Percentiles rank a stretch among this genome's conserved stretches.
Evolutionary conservation across 2,797 vertebrate species (phyloP).

Genomic region (Esox lucius): DNA sequence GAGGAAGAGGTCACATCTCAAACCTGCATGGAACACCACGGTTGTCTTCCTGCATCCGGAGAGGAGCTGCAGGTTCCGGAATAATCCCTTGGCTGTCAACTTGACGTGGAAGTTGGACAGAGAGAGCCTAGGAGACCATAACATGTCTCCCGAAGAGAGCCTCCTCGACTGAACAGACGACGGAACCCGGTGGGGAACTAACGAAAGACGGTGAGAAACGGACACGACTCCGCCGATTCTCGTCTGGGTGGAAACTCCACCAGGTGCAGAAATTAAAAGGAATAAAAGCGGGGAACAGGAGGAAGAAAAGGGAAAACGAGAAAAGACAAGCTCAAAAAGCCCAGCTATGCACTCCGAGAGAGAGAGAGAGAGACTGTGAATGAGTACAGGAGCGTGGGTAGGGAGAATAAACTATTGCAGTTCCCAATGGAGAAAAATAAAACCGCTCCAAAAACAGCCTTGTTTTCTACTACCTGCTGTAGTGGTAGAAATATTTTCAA

Average conservation of each 20-base stretch:
- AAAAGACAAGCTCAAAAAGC: neutral
- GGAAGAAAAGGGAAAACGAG: neutral
- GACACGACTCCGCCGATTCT: constrained; percentile 39
- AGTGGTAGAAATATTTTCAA: constrained; percentile 1
- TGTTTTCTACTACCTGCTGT: constrained; percentile 9
- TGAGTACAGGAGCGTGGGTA: neutral
- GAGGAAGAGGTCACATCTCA: constrained; percentile 49
- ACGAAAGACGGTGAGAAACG: constrained; percentile 34
- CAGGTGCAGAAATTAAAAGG: neutral
- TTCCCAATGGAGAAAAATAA: constrained; percentile 32
- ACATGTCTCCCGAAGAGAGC: constrained; percentile 71
- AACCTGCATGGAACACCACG: constrained; percentile 90
- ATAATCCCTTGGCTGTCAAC: constrained; percentile 90
- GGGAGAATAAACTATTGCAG: neutral
- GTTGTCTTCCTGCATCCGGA: constrained; percentile 86
- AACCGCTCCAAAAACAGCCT: constrained; percentile 53
- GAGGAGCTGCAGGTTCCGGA: constrained; percentile 88
- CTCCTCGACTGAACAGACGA: neutral
- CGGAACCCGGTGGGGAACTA: neutral
- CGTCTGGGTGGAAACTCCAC: constrained; percentile 10
- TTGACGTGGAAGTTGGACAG: constrained; percentile 91
- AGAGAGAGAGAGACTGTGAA: neutral
- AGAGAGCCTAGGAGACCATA: constrained; percentile 90
- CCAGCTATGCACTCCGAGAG: too few species aligned
- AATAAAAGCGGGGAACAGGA: neutral